Base-by-base conservation (phyloP, 2,888 invertebrate species). In the Ophraella communa region DNA sequence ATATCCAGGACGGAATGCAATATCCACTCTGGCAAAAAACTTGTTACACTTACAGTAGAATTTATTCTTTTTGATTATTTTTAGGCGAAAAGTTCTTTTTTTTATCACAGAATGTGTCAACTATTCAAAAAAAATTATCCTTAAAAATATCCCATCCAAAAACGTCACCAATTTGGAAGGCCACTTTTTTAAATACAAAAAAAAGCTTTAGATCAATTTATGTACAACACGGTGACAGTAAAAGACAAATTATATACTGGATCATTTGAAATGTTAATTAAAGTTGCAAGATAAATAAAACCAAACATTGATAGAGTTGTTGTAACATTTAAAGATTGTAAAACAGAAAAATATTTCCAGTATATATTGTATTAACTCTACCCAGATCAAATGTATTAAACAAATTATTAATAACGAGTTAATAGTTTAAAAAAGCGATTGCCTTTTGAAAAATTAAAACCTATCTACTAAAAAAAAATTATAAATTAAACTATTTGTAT, bases 71-170 rank as follows among this genome's bases (percentile, higher is more conserved):
- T 66, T 62, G 64, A 67, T 68, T 70, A 62, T 49, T n/a, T n/a
- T n/a, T 49, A 60, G 67, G 69, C 71, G 71, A 70, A 70, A 64
- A 66, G 71, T 66, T 69, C 55, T 60, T 67, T 65, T 69, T 69
- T 71, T 73, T 76, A 76, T 76, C 76, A 76, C 76, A 76, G 76
- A 75, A 75, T 71, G 70, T 72, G 71, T 75, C 66, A 69, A 66
- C 68, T 65, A 70, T 70, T 66, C 53, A 69, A 69, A 64, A 39
- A 39, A 39, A 39, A n/a, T 56, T 65, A 65, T 61, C 51, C 61
- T 61, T 55, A 64, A 58, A 64, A 62, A 64, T 49, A 67, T 64
- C 58, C 59, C 42, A 64, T 61, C 60, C 52, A 68, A 65, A 64
- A 68, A 70, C 62, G 62, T 60, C 61, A 69, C 69, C 68, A 73